A percentile compares a stretch with the other conserved stretches of the same genome.
Conservation (phyloP, 2,797 vertebrate genomes). For the Siniperca undulata region DNA sequence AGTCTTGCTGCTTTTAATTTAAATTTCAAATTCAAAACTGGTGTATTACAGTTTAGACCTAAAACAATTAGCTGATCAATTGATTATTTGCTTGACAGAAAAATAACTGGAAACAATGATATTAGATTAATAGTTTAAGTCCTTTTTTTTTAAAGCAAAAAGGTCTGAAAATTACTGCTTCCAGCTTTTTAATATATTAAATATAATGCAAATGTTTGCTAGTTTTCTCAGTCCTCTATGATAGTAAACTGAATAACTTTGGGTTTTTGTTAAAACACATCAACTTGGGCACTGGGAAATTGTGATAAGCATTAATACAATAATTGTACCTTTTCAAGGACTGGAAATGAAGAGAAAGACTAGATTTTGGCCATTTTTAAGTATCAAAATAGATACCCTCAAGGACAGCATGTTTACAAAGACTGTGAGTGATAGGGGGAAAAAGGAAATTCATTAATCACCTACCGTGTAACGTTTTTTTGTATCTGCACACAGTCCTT, state of each 20-base stretch:
- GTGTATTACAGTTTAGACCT: background rate
- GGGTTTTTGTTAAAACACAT: too few species aligned
- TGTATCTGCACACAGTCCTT: slow-evolving; percentile 94
- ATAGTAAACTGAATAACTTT: background rate
- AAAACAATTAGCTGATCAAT: background rate
- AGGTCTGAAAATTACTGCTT: background rate
- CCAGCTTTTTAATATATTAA: background rate
- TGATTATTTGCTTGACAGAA: background rate
- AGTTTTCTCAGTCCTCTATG: background rate
- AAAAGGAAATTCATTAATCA: background rate
- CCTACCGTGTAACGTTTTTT: slow-evolving; percentile 90
- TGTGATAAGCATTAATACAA: background rate
- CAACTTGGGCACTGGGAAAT: background rate
- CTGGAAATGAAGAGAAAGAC: background rate
- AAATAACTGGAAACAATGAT: background rate
- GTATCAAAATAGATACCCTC: slow-evolving; percentile 3
- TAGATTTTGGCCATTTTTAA: background rate
- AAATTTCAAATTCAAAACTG: background rate
- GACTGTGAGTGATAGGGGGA: background rate
- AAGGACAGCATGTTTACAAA: background rate
- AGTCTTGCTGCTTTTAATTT: background rate
- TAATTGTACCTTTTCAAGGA: background rate
- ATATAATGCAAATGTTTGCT: background rate
- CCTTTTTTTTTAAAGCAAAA: background rate
- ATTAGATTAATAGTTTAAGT: background rate